phyloP scores from a whole-genome alignment of 2,888 invertebrate species.

The Synergus laeviventris region DNA sequence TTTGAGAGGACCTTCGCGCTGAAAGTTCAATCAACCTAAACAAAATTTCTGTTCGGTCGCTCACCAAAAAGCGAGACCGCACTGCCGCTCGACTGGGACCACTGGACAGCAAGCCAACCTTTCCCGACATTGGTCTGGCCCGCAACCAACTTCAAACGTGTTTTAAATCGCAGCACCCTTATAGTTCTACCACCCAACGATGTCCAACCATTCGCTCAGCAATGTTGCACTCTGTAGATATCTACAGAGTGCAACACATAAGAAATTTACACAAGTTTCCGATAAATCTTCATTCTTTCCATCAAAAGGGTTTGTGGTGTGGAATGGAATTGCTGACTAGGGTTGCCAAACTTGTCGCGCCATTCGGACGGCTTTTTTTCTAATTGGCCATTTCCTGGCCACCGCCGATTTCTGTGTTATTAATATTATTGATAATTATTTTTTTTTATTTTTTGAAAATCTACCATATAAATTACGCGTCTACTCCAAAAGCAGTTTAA shows the following conservation, averaged over 20 bases:
- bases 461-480: too few relatives aligned
- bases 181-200: neutral
- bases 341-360: too few relatives aligned
- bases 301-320: neutral
- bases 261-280: neutral
- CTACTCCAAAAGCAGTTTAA: too few relatives aligned
- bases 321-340: neutral
- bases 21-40: constrained; percentile 72
- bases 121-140: constrained; percentile 68
- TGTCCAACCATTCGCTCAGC: neutral
- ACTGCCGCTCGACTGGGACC: constrained; percentile 53
- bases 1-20: constrained; percentile 61
- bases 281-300: neutral
- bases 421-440: too few relatives aligned
- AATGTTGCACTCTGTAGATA: too few relatives aligned
- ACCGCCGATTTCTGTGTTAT: too few relatives aligned
- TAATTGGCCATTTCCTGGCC: too few relatives aligned
- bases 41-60: constrained; percentile 71
- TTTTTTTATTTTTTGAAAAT: too few relatives aligned
- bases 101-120: constrained; percentile 64
- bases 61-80: constrained; percentile 65
- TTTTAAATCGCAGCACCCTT: constrained; percentile 65
- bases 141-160: constrained; percentile 71
- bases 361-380: too few relatives aligned
- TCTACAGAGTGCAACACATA: neutral